Base-by-base conservation (phyloP, 2,888 invertebrate genomes). In the Luperina nickerlii region DNA sequence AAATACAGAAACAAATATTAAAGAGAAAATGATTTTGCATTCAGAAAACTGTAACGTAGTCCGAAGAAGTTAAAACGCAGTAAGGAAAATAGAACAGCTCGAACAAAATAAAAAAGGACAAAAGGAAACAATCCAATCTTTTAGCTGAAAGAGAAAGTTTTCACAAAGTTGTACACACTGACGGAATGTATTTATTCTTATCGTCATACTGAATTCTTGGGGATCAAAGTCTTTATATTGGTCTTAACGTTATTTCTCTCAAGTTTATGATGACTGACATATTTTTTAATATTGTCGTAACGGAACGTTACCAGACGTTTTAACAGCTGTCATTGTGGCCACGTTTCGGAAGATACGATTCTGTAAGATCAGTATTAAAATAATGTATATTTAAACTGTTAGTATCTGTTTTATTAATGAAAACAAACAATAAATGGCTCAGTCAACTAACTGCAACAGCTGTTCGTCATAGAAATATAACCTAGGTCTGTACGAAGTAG, bases 91-190 rank as follows among this genome's bases (percentile, higher is more conserved):
- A 86, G 80, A 87, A 85, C 62, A 74, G 70, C 79, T 80, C 51
- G 71, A 62, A 84, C 78, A 73, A 84, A 78, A 82, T 78, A 87
- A 86, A 89, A 87, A 84, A 84, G 80, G 82, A 83, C 82, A 83
- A 90, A 90, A 75, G 82, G 82, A 81, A 88, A 78, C 80, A 89
- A 86, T 88, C 83, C 89, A 88, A 88, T 88, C 83, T 87, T 87
- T 88, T 81, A 82, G 82, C 79, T 73, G 81, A 88, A 79, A 80
- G 77, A 88, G 75, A 88, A 88, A 89, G 88, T 88, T 89, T 70
- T 60, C 48, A 68, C 68, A 72, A 81, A 83, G 77, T 82, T 86
- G 78, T 85, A 78, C 85, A 76, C 71, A 76, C 74, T 85, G 85
- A 85, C 73, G 74, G 71, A 77, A 76, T 77, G 78, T 85, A 74